These are phyloP conservation scores for Symphodus melops DNA, from an alignment of 2,113 vertebrate species.

Conservation along the genomic window DNA sequence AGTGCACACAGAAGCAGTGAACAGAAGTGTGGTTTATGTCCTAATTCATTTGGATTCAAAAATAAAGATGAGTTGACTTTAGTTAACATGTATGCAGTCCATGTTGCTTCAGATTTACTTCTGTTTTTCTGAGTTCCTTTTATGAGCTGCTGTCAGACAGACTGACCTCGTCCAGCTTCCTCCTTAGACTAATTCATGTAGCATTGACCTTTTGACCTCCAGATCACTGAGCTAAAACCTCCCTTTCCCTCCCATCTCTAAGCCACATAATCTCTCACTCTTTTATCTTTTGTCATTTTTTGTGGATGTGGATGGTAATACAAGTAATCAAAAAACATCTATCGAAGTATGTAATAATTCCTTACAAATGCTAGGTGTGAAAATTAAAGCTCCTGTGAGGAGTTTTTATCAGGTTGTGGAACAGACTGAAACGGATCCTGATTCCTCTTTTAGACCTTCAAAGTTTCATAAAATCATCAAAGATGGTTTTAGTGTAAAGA, in stretches of 20 bases:
- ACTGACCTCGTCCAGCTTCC: slow-evolving; percentile 31
- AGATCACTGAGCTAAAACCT: slow-evolving; percentile 5
- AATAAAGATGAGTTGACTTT: background rate
- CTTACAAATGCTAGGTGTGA: too few relatives aligned
- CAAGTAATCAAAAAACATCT: too few relatives aligned
- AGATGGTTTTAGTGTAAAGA: too few relatives aligned
- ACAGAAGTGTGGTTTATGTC: background rate
- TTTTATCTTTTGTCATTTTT: background rate
- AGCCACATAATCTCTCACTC: background rate
- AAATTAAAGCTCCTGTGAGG: too few relatives aligned
- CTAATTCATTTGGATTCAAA: background rate
- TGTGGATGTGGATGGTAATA: background rate
- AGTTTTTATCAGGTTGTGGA: too few relatives aligned
- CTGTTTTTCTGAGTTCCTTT: background rate
- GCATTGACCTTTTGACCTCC: slow-evolving; percentile 51
- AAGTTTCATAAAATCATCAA: too few relatives aligned
- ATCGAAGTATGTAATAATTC: too few relatives aligned
- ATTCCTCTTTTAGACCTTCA: too few relatives aligned
- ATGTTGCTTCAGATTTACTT: background rate
- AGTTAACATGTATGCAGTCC: background rate
- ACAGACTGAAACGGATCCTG: too few relatives aligned
- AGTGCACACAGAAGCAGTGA: background rate
- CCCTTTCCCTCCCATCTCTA: slow-evolving; percentile 6
- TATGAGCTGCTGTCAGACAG: slow-evolving; percentile 3
- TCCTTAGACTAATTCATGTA: slow-evolving; percentile 42